phyloP scores from a whole-genome alignment of 2,888 invertebrate genomes.

The Leptopilina myrica region DNA sequence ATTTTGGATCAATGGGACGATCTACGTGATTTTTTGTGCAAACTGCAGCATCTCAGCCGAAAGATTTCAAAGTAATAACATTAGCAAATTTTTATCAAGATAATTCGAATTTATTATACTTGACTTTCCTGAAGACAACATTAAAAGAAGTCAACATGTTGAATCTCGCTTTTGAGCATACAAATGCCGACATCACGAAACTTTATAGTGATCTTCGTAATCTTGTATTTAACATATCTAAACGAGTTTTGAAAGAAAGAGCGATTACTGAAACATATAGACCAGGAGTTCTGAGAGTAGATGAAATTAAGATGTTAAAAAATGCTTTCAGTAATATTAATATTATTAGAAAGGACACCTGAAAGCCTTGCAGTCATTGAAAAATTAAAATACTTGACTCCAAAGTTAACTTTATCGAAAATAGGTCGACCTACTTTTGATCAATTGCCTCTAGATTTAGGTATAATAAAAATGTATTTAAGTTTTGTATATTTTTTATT shows the following conservation, averaged over 20 bases:
- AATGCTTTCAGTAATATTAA: slow-evolving; percentile 43
- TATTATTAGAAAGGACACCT: neutral
- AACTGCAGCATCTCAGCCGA: neutral
- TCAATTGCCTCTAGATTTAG: neutral
- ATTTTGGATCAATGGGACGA: too few relatives aligned
- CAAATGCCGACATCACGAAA: slow-evolving; percentile 51
- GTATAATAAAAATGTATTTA: neutral
- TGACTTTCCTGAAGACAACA: slow-evolving; percentile 53
- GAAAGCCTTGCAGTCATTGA: neutral
- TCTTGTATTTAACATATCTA: slow-evolving; percentile 49
- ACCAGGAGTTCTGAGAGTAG: slow-evolving; percentile 44
- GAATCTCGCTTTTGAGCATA: slow-evolving; percentile 53
- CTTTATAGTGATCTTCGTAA: slow-evolving; percentile 49
- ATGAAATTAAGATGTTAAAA: slow-evolving; percentile 48
- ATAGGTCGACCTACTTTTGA: neutral
- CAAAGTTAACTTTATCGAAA: neutral
- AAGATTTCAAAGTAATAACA: neutral
- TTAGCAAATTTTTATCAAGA: slow-evolving; percentile 47
- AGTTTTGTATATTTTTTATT: neutral
- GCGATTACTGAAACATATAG: slow-evolving; percentile 42
- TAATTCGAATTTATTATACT: slow-evolving; percentile 52
- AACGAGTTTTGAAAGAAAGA: slow-evolving; percentile 43
- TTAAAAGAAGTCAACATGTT: slow-evolving; percentile 47
- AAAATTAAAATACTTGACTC: neutral
- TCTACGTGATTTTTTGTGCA: neutral